phyloP scores from a whole-genome alignment of 2,797 vertebrate genomes.

The Oreortyx pictus region DNA sequence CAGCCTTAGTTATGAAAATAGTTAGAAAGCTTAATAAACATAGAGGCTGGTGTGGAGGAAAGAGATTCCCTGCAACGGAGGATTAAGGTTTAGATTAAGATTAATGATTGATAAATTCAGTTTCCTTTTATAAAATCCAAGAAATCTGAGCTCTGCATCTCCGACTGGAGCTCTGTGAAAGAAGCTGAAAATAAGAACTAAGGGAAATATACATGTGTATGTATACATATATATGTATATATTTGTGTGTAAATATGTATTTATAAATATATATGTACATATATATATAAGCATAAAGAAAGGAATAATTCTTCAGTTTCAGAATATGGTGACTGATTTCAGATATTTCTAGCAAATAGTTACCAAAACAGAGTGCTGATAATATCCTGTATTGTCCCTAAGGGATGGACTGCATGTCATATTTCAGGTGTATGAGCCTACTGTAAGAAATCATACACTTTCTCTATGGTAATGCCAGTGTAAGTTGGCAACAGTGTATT shows the following conservation, averaged over 20 bases:
- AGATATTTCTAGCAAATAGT: background rate
- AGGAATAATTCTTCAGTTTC: background rate
- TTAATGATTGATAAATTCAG: constrained; percentile 56
- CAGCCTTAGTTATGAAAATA: background rate
- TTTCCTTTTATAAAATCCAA: constrained; percentile 41
- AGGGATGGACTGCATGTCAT: background rate
- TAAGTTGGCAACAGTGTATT: background rate
- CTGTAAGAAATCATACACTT: background rate
- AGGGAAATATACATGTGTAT: background rate
- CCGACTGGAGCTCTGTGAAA: constrained; percentile 12
- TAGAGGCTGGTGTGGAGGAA: background rate
- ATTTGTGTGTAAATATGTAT: background rate
- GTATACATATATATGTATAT: background rate
- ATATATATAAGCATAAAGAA: background rate
- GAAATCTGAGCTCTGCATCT: background rate
- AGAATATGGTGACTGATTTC: background rate
- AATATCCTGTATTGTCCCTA: background rate
- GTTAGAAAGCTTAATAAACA: constrained; percentile 54
- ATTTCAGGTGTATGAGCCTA: background rate
- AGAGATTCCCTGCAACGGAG: constrained; percentile 28
- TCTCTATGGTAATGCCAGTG: background rate
- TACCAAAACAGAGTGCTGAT: background rate
- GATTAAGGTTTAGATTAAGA: constrained; percentile 71
- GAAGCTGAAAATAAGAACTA: background rate
- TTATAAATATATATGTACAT: background rate